These are phyloP conservation scores for Periphyllus acericola DNA, from an alignment of 2,888 invertebrate species.

Conservation along the genomic window DNA sequence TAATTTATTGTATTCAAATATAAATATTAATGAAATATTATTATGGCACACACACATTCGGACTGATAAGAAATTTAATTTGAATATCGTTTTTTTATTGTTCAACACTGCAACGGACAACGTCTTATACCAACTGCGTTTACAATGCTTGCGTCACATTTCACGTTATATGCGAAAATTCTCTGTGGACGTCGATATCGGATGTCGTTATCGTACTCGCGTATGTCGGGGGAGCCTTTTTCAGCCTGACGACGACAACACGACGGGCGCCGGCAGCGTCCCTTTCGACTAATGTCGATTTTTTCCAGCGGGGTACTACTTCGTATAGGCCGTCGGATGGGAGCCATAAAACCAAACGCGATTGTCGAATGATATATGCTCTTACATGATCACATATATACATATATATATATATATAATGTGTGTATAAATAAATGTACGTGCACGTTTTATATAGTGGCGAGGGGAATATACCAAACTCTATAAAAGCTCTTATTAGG, in stretches of 20 bases:
- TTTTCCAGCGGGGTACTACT: conserved; percentile 1
- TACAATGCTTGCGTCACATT: neutral
- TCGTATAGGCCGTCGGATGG: neutral
- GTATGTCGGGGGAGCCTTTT: neutral
- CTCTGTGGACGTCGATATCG: conserved; percentile 5
- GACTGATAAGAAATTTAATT: neutral
- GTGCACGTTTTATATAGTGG: neutral
- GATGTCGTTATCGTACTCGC: conserved; percentile 7
- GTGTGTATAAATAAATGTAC: neutral
- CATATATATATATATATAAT: neutral
- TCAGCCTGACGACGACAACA: neutral
- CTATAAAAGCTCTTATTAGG: neutral
- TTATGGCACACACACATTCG: neutral
- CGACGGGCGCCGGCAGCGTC: neutral
- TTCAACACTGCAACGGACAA: neutral
- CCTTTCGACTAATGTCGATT: conserved; percentile 3
- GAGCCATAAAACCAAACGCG: neutral
- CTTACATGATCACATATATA: neutral
- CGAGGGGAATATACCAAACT: neutral
- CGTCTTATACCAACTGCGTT: neutral
- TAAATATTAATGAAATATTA: no score
- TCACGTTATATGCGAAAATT: neutral
- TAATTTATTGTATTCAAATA: no score
- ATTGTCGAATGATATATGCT: neutral
- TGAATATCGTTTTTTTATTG: neutral